Evolutionary conservation across 1,140 invertebrate species (phyloP).

Genomic region (Hycleus cichorii): DNA sequence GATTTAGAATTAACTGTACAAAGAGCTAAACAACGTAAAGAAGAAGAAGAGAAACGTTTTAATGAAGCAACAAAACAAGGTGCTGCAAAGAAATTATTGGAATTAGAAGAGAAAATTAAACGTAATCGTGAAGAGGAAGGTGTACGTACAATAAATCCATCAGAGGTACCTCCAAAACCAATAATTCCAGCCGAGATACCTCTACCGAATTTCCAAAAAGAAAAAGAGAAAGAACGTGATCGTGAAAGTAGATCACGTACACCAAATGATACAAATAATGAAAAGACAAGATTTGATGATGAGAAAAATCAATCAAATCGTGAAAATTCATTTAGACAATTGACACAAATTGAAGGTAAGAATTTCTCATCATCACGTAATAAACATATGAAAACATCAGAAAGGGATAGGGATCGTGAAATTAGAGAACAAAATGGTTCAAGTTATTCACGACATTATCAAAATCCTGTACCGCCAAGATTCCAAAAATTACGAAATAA

Average conservation of each 20-base stretch:
- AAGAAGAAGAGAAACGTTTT: slow-evolving; percentile 73
- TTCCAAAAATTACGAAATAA: slow-evolving; percentile 58
- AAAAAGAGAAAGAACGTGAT: slow-evolving; percentile 45
- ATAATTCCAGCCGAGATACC: slow-evolving; percentile 45
- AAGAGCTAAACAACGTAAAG: slow-evolving; percentile 66
- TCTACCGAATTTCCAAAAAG: slow-evolving; percentile 51
- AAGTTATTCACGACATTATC: slow-evolving; percentile 63
- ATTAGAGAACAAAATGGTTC: slow-evolving; percentile 34
- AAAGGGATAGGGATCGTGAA: slow-evolving; percentile 29
- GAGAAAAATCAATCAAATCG: slow-evolving; percentile 2
- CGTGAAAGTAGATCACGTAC: slow-evolving; percentile 15
- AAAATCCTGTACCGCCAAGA: slow-evolving; percentile 74
- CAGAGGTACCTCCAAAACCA: slow-evolving; percentile 35
- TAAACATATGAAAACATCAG: slow-evolving; percentile 41
- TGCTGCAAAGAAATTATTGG: slow-evolving; percentile 52
- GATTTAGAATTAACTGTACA: slow-evolving; percentile 63
- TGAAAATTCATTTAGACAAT: slow-evolving; percentile 36
- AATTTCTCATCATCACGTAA: slow-evolving; percentile 31
- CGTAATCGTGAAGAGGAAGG: slow-evolving; percentile 42
- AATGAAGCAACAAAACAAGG: slow-evolving; percentile 47
- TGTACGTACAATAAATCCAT: slow-evolving; percentile 36
- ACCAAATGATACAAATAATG: slow-evolving; percentile 23
- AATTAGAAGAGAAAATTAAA: slow-evolving; percentile 52
- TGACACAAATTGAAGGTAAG: slow-evolving; percentile 41
- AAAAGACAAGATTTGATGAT: slow-evolving; percentile 15